Conservation (phyloP, 2,888 invertebrate species). For the Abscondita cerata region DNA sequence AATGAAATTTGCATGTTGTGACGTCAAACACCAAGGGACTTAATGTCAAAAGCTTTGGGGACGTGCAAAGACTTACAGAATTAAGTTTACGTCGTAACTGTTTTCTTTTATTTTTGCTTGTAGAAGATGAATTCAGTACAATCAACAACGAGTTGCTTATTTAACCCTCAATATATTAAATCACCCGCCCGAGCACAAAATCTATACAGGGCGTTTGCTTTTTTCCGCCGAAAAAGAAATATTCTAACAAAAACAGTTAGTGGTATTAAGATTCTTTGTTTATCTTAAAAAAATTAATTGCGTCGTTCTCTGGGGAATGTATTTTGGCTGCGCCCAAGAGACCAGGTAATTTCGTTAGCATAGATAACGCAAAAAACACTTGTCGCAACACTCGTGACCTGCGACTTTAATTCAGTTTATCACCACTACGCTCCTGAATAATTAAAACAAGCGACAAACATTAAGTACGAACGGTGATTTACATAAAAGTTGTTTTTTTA, state of each 20-base stretch:
- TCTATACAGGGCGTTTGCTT: too few species aligned
- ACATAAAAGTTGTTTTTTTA: conserved; percentile 36
- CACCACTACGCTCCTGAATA: conserved; percentile 49
- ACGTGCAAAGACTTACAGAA: conserved; percentile 35
- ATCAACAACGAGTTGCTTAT: too few species aligned
- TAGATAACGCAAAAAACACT: conserved; percentile 58
- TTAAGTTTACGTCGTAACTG: conserved; percentile 34
- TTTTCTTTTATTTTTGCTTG: conserved; percentile 15
- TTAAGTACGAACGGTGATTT: conserved; percentile 46
- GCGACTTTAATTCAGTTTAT: conserved; percentile 53
- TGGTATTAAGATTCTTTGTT: too few species aligned
- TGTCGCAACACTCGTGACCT: conserved; percentile 56
- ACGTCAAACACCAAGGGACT: conserved; percentile 46
- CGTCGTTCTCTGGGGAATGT: conserved; percentile 23
- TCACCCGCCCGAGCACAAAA: too few species aligned
- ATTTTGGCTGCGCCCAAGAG: conserved; percentile 51
- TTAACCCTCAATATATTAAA: too few species aligned
- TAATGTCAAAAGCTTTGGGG: conserved; percentile 46
- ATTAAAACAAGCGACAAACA: conserved; percentile 52
- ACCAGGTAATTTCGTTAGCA: conserved; percentile 54
- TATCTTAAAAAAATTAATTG: conserved; percentile 14
- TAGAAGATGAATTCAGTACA: neutral
- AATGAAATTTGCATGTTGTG: conserved; percentile 52
- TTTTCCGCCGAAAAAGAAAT: too few species aligned
- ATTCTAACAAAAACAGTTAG: too few species aligned